Conservation (phyloP, 2,797 vertebrate species). For the Paramormyrops hopkinsi region DNA sequence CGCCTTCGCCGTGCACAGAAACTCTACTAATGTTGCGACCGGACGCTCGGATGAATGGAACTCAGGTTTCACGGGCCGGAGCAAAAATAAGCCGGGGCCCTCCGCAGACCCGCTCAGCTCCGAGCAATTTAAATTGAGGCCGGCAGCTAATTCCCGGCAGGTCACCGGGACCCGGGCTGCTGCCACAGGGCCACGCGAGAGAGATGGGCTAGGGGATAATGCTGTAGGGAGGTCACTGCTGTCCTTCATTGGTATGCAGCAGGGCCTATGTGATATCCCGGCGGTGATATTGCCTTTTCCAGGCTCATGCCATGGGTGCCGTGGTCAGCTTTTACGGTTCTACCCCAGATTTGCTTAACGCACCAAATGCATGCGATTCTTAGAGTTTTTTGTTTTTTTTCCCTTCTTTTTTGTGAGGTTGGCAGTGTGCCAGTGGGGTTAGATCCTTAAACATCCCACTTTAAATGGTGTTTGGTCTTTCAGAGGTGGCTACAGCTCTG, state of each 20-base stretch:
- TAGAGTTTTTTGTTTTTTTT: neutral
- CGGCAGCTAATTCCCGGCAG: conserved; percentile 10
- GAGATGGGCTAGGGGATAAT: neutral
- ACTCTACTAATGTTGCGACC: neutral
- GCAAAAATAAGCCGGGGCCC: neutral
- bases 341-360: neutral
- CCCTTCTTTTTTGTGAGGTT: neutral
- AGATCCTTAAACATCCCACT: neutral
- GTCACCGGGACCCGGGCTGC: neutral
- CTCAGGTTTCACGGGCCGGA: neutral
- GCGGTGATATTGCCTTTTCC: neutral
- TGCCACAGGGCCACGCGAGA: neutral
- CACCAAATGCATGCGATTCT: neutral
- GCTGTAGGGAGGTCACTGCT: neutral
- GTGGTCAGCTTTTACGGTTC: neutral
- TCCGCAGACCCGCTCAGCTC: neutral
- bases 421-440: neutral
- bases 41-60: neutral
- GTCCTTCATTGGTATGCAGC: conserved; percentile 9
- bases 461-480: neutral
- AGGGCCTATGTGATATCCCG: neutral
- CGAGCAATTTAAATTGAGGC: neutral
- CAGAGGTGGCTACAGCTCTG: neutral
- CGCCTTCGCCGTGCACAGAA: neutral
- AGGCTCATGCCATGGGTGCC: neutral